These are phyloP conservation scores for Hippopotamus amphibius DNA, from an alignment of 2,113 vertebrate genomes.

Conservation along the genomic window DNA sequence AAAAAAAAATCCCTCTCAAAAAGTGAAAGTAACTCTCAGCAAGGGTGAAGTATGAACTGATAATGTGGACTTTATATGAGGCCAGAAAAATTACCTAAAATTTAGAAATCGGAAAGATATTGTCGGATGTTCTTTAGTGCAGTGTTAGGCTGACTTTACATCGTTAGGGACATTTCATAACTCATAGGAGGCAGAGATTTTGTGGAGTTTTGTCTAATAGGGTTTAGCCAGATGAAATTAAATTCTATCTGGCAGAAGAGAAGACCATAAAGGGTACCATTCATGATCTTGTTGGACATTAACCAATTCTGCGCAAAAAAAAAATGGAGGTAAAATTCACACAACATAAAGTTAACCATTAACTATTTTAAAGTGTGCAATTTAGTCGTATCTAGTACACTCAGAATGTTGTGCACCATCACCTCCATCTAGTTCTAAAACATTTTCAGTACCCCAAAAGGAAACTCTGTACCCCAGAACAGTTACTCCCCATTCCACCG, in stretches of 20 bases:
- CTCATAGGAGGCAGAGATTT: neutral
- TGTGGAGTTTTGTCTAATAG: neutral
- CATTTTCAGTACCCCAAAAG: neutral
- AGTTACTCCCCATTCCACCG: neutral
- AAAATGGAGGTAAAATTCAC: neutral
- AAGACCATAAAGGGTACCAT: neutral
- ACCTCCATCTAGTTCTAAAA: neutral
- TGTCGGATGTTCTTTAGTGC: neutral
- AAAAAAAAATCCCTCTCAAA: neutral
- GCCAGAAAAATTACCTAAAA: neutral
- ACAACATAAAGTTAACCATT: constrained; percentile 8
- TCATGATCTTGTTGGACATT: neutral
- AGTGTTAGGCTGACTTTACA: neutral
- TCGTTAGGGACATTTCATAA: neutral
- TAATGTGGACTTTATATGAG: neutral
- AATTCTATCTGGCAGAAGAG: neutral
- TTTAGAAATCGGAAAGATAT: neutral
- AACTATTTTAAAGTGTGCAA: neutral
- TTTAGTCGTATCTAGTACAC: neutral
- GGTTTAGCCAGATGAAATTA: neutral
- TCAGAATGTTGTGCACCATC: neutral
- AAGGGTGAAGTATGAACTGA: neutral
- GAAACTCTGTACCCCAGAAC: neutral
- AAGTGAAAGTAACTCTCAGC: neutral
- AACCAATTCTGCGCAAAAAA: constrained; percentile 20